phyloP scores from a whole-genome alignment of 64 coral and sea anemone species.

The Acropora tenuis region DNA sequence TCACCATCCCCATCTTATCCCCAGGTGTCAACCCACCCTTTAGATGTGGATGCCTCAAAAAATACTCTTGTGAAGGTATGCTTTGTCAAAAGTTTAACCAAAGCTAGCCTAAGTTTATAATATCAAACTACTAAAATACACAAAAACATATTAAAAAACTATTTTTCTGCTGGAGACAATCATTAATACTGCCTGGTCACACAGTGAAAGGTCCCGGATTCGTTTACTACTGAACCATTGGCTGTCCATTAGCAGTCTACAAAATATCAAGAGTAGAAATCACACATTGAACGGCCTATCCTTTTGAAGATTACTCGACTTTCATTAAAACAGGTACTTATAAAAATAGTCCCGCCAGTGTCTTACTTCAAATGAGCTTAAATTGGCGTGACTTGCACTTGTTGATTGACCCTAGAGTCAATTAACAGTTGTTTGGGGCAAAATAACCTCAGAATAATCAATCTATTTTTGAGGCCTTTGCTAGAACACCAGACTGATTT shows the following conservation, averaged over 20 bases:
- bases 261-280: background rate
- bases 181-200: background rate
- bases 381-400: background rate
- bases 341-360: too few relatives aligned
- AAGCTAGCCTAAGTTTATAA: too few relatives aligned
- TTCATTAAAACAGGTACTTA: background rate
- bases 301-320: background rate
- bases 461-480: too few relatives aligned
- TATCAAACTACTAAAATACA: background rate
- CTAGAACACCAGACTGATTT: too few relatives aligned
- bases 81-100: too few relatives aligned
- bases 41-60: background rate
- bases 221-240: background rate
- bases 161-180: slow-evolving; percentile 2
- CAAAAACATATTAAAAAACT: background rate
- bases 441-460: too few relatives aligned
- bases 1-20: too few relatives aligned
- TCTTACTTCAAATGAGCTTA: slow-evolving; percentile 9
- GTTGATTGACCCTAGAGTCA: background rate
- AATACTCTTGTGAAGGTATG: slow-evolving; percentile 1
- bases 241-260: background rate
- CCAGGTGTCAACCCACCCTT: background rate
- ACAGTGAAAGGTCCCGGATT: too few relatives aligned
- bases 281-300: background rate
- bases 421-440: too few relatives aligned